Conservation (phyloP, 2,888 invertebrate species). For the Trichacis sp. region DNA sequence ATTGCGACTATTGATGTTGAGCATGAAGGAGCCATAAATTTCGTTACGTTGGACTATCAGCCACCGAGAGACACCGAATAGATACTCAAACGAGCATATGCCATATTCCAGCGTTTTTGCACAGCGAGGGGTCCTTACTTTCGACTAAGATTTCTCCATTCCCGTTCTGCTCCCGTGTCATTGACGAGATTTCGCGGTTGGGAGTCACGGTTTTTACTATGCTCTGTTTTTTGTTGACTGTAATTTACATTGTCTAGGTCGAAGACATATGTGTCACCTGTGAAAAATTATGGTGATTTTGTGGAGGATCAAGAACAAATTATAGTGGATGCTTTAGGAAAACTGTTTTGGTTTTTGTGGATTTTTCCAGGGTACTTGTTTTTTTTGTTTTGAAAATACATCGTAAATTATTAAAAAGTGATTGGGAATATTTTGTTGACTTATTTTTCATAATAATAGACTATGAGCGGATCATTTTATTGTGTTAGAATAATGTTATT, state of each 20-base stretch:
- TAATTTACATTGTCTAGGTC: slow-evolving; percentile 28
- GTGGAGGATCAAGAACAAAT: no score
- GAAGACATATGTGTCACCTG: neutral
- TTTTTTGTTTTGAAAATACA: no score
- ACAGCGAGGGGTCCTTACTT: slow-evolving; percentile 43
- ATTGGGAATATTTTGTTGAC: no score
- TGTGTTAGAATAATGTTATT: no score
- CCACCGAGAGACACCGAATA: slow-evolving; percentile 29
- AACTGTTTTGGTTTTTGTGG: no score
- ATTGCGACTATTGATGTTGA: slow-evolving; percentile 39
- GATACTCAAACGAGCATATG: slow-evolving; percentile 44
- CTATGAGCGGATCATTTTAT: no score
- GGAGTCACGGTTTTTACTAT: slow-evolving; percentile 32
- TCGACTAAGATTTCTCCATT: slow-evolving; percentile 37
- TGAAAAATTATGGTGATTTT: neutral
- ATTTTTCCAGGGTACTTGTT: no score
- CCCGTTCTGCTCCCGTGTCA: slow-evolving; percentile 25
- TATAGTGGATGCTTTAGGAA: no score
- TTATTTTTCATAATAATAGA: no score
- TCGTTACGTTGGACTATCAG: slow-evolving; percentile 26
- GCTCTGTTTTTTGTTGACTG: slow-evolving; percentile 38
- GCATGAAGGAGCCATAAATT: slow-evolving; percentile 37
- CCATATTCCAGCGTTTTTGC: slow-evolving; percentile 41
- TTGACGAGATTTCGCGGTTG: slow-evolving; percentile 31
- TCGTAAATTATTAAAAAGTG: no score